Conservation (phyloP, 2,797 vertebrate genomes). For the Spinus pinus region DNA sequence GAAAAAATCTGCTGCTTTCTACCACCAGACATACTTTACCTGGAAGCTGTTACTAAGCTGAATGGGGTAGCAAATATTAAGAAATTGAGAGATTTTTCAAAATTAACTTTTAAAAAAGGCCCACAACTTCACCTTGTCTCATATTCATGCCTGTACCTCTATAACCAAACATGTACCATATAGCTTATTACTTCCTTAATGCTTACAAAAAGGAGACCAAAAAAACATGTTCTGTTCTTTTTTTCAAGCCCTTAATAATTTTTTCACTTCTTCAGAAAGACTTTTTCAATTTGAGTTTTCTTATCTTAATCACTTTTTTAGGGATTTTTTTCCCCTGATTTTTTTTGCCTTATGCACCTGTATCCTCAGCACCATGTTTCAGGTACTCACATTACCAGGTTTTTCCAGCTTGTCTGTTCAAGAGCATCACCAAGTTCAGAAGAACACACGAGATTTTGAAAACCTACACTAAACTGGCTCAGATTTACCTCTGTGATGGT, state of each 20-base stretch:
- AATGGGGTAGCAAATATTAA: neutral
- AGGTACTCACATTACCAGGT: fast-evolving
- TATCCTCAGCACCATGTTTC: neutral
- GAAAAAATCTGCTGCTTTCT: neutral
- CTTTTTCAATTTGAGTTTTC: neutral
- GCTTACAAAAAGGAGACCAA: neutral
- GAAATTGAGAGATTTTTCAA: neutral
- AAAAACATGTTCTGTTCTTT: neutral
- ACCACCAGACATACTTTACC: neutral
- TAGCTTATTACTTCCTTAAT: neutral
- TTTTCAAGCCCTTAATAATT: neutral
- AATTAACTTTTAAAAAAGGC: neutral
- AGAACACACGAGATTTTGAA: neutral
- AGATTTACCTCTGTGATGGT: neutral
- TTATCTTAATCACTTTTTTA: neutral
- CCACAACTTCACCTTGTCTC: neutral
- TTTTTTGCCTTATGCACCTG: neutral
- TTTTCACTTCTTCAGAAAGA: neutral
- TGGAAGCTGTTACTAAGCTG: neutral
- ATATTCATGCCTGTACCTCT: neutral
- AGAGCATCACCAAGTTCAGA: neutral
- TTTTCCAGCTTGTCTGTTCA: neutral
- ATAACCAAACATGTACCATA: fast-evolving
- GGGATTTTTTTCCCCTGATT: neutral
- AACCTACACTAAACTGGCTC: neutral